phyloP scores from a whole-genome alignment of 2,888 invertebrate species.

The Ophioninae sp. region DNA sequence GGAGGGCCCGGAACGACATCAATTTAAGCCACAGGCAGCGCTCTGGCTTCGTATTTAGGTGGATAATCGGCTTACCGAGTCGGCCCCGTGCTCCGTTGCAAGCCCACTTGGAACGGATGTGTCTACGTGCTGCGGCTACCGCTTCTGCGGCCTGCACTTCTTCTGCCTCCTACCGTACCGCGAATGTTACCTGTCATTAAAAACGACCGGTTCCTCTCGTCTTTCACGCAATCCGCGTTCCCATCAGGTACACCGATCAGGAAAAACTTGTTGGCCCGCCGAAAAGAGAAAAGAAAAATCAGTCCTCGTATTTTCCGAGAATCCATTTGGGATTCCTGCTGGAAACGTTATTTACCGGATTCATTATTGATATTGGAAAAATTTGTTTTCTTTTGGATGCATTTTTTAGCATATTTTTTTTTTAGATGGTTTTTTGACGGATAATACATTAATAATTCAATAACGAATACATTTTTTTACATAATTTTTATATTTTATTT shows the following conservation, averaged over 20 bases:
- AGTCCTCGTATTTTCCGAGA: too few relatives aligned
- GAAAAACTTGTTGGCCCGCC: slow-evolving; percentile 21
- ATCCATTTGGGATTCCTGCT: too few relatives aligned
- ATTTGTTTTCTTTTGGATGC: too few relatives aligned
- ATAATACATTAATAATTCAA: too few relatives aligned
- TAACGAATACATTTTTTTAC: too few relatives aligned
- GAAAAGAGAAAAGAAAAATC: not conserved
- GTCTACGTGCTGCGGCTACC: slow-evolving; percentile 66
- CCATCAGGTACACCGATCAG: slow-evolving; percentile 10
- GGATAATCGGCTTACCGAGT: slow-evolving; percentile 80
- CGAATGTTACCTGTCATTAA: slow-evolving; percentile 58
- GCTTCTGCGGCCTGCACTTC: slow-evolving; percentile 25
- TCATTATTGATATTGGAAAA: too few relatives aligned
- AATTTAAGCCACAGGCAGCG: slow-evolving; percentile 80
- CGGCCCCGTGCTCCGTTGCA: slow-evolving; percentile 68
- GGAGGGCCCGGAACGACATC: slow-evolving; percentile 69
- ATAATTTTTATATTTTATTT: too few relatives aligned
- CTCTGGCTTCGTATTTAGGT: slow-evolving; percentile 80
- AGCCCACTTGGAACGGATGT: slow-evolving; percentile 70
- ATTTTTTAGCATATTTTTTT: too few relatives aligned
- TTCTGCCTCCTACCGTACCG: slow-evolving; percentile 35
- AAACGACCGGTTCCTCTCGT: slow-evolving; percentile 63
- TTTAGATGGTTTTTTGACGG: too few relatives aligned
- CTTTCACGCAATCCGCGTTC: slow-evolving; percentile 45
- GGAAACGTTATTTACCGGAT: too few relatives aligned